Conservation (phyloP, 2,888 invertebrate genomes). For the Cenopis cana region DNA sequence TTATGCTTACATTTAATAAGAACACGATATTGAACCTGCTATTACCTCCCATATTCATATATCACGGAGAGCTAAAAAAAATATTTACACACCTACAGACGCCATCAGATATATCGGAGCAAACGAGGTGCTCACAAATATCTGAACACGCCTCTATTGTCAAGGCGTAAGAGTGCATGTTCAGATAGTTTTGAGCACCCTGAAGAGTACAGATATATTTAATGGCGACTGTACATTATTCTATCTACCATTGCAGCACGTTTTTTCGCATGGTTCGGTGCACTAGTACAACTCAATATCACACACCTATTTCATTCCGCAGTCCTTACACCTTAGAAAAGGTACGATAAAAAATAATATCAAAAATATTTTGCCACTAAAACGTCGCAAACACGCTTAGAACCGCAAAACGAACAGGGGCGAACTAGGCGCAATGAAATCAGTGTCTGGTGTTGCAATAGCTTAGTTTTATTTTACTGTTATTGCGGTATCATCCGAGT, state of each 20-base stretch:
- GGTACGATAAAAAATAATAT: neutral
- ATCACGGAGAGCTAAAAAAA: too few species aligned
- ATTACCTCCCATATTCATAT: too few species aligned
- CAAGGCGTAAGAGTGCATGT: too few species aligned
- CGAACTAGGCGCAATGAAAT: constrained; percentile 50
- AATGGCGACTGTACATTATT: too few species aligned
- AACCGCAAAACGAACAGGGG: constrained; percentile 25
- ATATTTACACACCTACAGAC: too few species aligned
- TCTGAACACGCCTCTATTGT: too few species aligned
- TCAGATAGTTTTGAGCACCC: too few species aligned
- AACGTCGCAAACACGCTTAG: constrained; percentile 15
- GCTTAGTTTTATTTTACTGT: constrained; percentile 72
- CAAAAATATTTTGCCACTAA: constrained; percentile 15
- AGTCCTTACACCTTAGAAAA: too few species aligned
- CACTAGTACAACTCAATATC: neutral
- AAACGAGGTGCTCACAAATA: too few species aligned
- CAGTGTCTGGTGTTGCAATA: constrained; percentile 58
- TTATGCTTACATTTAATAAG: neutral
- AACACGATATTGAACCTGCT: neutral
- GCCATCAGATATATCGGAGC: too few species aligned
- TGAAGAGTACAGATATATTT: too few species aligned
- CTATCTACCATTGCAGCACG: neutral
- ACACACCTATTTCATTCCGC: too few species aligned
- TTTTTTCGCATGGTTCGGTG: neutral
- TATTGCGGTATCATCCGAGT: constrained; percentile 67